These are phyloP conservation scores for Verasper variegatus DNA, from an alignment of 2,113 vertebrate species.

Conservation along the genomic window DNA sequence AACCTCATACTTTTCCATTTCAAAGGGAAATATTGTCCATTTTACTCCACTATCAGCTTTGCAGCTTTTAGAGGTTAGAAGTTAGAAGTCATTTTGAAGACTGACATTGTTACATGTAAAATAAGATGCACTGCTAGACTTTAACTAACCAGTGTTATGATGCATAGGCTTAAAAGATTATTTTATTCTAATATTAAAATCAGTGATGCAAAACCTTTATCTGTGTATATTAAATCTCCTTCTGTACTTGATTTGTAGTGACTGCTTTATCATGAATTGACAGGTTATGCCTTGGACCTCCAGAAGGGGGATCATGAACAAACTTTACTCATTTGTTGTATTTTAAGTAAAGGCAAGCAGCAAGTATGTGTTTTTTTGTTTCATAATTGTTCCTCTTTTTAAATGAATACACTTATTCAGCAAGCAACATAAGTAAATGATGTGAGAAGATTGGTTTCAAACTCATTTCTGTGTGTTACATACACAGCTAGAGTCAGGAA, in stretches of 20 bases:
- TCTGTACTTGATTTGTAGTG: slow-evolving; percentile 64
- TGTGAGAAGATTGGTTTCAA: too few species aligned
- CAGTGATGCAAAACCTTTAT: slow-evolving; percentile 47
- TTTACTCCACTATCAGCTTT: slow-evolving; percentile 42
- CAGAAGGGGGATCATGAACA: slow-evolving; percentile 44
- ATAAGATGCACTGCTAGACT: slow-evolving; percentile 39
- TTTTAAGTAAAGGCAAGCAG: slow-evolving; percentile 61
- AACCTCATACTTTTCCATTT: slow-evolving; percentile 45
- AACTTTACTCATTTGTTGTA: slow-evolving; percentile 55
- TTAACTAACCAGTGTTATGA: slow-evolving; percentile 40
- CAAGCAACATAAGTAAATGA: background rate
- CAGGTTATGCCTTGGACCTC: slow-evolving; percentile 48
- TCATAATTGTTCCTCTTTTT: slow-evolving; percentile 18
- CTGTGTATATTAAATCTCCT: slow-evolving; percentile 58
- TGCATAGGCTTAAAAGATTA: slow-evolving; percentile 49
- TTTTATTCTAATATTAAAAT: slow-evolving; percentile 59
- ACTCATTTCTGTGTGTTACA: too few species aligned
- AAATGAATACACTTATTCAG: background rate
- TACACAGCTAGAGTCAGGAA: too few species aligned
- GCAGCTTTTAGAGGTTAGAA: slow-evolving; percentile 9
- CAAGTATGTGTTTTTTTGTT: slow-evolving; percentile 46
- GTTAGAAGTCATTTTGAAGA: slow-evolving; percentile 40
- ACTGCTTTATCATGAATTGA: slow-evolving; percentile 52
- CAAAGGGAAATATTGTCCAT: slow-evolving; percentile 39
- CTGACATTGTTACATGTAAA: slow-evolving; percentile 49